Conservation (phyloP, 2,888 invertebrate genomes). For the Eupithecia abbreviata region DNA sequence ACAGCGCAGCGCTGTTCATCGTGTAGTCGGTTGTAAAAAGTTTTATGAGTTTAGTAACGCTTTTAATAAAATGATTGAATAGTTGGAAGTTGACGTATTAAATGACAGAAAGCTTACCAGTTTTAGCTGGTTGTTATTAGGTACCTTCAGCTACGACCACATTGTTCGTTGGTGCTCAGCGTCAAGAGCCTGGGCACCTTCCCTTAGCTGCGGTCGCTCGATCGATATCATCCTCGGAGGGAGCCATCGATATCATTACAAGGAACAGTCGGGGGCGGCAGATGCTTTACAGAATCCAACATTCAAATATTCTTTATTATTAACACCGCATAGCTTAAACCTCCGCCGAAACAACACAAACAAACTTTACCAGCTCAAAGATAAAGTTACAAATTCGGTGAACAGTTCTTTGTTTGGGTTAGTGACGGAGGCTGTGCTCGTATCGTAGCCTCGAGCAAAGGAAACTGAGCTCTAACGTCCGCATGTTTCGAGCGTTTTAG, state of each 20-base stretch:
- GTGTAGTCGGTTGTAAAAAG: neutral
- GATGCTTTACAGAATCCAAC: conserved; percentile 58
- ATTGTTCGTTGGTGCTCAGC: too few relatives aligned
- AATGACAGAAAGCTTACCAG: neutral
- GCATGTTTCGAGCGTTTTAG: conserved; percentile 25
- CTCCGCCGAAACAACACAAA: conserved; percentile 16
- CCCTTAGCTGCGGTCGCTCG: conserved; percentile 48
- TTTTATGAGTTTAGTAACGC: neutral
- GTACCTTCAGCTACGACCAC: too few relatives aligned
- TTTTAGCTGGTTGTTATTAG: too few relatives aligned
- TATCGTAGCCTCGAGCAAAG: conserved; percentile 5
- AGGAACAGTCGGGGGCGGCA: conserved; percentile 69
- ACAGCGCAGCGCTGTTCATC: neutral
- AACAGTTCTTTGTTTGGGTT: neutral
- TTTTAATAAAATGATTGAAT: neutral
- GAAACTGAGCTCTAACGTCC: conserved; percentile 34
- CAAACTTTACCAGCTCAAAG: conserved; percentile 3
- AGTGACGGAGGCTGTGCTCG: conserved; percentile 21
- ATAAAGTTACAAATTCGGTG: conserved; percentile 16
- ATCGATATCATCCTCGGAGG: conserved; percentile 54
- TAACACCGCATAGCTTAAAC: conserved; percentile 49
- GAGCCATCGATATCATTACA: conserved; percentile 64
- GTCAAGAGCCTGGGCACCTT: too few relatives aligned
- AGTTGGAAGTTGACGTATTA: neutral
- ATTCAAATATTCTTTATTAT: conserved; percentile 57